Conservation (phyloP, 64 coral and sea anemone genomes). For the Montipora sp. region DNA sequence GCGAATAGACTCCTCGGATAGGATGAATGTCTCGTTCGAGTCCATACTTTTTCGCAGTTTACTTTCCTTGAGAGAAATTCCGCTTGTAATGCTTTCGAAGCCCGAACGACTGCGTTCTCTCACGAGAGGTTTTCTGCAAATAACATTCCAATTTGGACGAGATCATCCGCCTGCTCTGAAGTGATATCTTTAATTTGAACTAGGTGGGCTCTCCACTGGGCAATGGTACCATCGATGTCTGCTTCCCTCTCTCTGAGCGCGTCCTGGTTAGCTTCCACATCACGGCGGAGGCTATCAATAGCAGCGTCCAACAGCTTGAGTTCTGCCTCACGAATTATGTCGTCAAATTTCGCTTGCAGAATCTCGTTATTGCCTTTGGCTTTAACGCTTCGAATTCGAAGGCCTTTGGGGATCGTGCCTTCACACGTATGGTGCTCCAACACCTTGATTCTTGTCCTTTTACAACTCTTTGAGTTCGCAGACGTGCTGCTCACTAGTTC, state of each 20-base stretch:
- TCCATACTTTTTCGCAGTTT: too few relatives aligned
- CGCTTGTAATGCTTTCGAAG: too few relatives aligned
- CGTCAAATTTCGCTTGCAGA: too few relatives aligned
- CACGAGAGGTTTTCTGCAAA: not conserved
- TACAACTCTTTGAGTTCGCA: too few relatives aligned
- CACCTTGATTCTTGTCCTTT: too few relatives aligned
- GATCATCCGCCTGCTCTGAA: not conserved
- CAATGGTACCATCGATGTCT: not conserved
- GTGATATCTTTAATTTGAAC: not conserved
- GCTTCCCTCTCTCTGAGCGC: not conserved
- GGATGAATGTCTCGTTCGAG: not conserved
- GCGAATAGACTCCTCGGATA: not conserved
- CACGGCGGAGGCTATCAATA: not conserved
- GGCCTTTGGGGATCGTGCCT: too few relatives aligned
- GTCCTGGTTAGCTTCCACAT: not conserved
- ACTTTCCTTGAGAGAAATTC: too few relatives aligned
- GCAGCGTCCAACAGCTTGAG: not conserved
- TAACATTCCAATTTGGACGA: not conserved
- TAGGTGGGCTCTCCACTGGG: not conserved
- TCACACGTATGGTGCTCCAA: too few relatives aligned
- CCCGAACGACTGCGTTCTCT: too few relatives aligned
- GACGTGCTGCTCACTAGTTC: too few relatives aligned
- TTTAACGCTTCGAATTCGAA: too few relatives aligned
- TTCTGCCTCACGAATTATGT: not conserved
- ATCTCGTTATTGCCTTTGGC: too few relatives aligned